Percentiles rank a stretch among this genome's conserved stretches.
phyloP scores from a whole-genome alignment of 2,113 vertebrate genomes.

The Pseudolaguvia tuberculata region DNA sequence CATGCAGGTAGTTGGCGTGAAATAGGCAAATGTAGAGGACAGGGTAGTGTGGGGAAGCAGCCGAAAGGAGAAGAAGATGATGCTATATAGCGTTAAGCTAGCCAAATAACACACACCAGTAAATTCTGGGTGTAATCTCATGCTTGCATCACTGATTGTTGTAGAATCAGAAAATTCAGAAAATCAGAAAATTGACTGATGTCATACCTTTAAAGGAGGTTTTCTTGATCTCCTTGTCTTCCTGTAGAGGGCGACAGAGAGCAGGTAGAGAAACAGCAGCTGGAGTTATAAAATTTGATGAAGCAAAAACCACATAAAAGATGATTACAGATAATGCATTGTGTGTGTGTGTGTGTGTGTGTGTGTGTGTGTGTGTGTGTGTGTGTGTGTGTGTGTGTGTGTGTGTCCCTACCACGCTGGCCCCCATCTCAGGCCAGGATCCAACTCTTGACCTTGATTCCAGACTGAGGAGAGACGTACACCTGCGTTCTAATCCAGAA shows the following conservation, averaged over 20 bases:
- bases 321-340: not conserved
- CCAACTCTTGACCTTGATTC: conserved; percentile 52
- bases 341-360: conserved; percentile 4
- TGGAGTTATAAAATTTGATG: not conserved
- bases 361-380: not conserved
- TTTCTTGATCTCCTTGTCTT: conserved; percentile 61
- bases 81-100: no score
- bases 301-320: not conserved
- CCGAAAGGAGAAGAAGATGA: no score
- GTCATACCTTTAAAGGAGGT: conserved; percentile 65
- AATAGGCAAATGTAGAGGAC: no score
- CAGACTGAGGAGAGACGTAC: conserved; percentile 42
- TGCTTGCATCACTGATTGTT: no score
- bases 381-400: not conserved
- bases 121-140: no score
- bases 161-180: not conserved
- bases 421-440: conserved; percentile 70
- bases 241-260: conserved; percentile 50
- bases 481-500: conserved; percentile 43
- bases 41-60: no score
- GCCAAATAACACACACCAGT: no score
- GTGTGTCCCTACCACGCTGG: conserved; percentile 55
- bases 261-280: not conserved
- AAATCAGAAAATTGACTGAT: no score
- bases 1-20: no score